Evolutionary conservation across 2,113 vertebrate genomes (phyloP).

Genomic region (Nanger granti): DNA sequence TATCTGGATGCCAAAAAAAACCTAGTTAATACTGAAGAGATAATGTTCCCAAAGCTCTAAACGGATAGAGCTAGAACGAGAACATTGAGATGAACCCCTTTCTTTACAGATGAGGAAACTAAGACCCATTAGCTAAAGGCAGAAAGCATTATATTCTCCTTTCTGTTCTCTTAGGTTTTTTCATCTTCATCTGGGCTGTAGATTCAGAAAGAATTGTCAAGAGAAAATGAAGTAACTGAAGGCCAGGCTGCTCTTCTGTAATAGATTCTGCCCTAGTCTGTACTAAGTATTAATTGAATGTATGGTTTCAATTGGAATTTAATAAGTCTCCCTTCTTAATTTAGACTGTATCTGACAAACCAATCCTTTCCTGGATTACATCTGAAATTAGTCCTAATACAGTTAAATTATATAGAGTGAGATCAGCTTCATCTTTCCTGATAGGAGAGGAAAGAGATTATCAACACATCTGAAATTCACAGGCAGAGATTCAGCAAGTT

Average conservation of each 20-base stretch:
- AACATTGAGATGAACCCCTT: neutral
- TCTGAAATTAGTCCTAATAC: conserved; percentile 73
- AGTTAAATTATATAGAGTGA: conserved; percentile 65
- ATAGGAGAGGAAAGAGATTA: conserved; percentile 28
- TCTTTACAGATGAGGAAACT: conserved; percentile 28
- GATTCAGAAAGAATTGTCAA: conserved; percentile 41
- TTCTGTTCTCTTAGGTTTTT: neutral
- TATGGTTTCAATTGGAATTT: conserved; percentile 59
- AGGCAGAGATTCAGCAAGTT: neutral
- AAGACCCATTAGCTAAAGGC: neutral
- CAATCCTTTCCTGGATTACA: conserved; percentile 74
- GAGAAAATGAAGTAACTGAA: conserved; percentile 64
- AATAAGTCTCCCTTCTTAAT: conserved; percentile 62
- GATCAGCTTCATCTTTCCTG: conserved; percentile 67
- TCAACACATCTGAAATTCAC: conserved; percentile 37
- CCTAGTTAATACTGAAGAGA: neutral
- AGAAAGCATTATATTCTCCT: neutral
- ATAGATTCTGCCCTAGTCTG: conserved; percentile 32
- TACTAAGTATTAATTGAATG: conserved; percentile 60
- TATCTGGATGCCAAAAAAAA: neutral
- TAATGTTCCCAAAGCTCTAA: neutral
- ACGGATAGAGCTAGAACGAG: neutral
- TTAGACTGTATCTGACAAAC: conserved; percentile 72
- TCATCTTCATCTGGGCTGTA: neutral
- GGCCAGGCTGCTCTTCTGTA: conserved; percentile 19